phyloP scores from a whole-genome alignment of 2,888 invertebrate genomes.

The Cremastinae sp. region DNA sequence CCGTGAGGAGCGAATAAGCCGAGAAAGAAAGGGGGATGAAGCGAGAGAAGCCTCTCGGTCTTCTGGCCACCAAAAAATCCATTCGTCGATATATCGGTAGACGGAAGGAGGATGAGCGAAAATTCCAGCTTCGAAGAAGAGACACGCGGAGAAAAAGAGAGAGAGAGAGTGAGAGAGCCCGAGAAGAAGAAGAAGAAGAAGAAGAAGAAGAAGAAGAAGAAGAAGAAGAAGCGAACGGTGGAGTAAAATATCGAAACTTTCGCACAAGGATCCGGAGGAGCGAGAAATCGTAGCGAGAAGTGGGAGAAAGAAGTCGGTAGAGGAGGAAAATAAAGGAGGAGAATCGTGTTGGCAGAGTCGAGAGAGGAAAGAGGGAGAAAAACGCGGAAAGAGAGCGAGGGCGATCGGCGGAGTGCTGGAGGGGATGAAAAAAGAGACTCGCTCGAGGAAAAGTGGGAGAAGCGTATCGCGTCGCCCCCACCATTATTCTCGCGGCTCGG shows the following conservation, averaged over 20 bases:
- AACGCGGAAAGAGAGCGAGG: neutral
- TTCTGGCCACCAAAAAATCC: no score
- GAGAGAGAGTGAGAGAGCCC: conserved; percentile 1
- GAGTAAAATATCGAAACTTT: neutral
- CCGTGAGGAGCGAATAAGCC: no score
- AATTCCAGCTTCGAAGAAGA: neutral
- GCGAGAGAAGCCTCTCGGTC: no score
- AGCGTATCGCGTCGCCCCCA: conserved; percentile 15
- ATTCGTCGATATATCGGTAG: neutral
- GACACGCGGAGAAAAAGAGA: neutral
- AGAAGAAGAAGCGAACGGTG: neutral
- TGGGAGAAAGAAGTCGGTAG: neutral
- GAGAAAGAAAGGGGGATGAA: no score
- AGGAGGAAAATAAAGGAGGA: neutral
- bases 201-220: no score
- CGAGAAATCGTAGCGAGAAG: neutral
- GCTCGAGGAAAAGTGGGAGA: conserved; percentile 39
- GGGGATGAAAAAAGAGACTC: conserved; percentile 34
- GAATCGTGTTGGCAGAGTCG: neutral
- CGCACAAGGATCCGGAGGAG: no score
- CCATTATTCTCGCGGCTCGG: conserved; percentile 62
- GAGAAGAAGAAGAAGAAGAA: no score
- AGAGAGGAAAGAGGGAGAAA: neutral
- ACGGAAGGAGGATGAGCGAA: neutral
- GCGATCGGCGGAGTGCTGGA: neutral